Conservation (phyloP, 2,113 vertebrate species). For the Microcebus tavaratra region DNA sequence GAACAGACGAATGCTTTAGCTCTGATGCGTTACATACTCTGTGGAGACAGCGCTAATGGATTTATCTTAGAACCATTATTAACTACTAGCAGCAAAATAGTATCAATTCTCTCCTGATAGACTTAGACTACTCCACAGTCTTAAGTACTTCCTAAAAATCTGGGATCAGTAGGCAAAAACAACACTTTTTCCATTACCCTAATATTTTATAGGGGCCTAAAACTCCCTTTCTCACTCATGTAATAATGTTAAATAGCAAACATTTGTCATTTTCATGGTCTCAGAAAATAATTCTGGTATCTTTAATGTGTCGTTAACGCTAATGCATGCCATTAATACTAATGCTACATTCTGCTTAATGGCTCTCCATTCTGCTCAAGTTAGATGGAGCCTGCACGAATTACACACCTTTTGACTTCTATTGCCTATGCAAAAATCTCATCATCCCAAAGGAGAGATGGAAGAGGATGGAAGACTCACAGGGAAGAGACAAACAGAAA, state of each 20-base stretch:
- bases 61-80: constrained; percentile 9
- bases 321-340: neutral
- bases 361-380: neutral
- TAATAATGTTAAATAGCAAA: neutral
- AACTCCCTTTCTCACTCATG: neutral
- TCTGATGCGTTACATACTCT: neutral
- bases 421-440: neutral
- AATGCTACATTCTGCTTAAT: neutral
- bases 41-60: neutral
- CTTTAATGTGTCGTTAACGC: neutral
- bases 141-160: neutral
- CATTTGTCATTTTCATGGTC: neutral
- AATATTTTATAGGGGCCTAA: neutral
- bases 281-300: neutral
- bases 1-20: neutral
- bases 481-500: neutral
- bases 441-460: neutral
- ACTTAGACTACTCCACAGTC: neutral
- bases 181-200: neutral
- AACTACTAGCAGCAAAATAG: neutral
- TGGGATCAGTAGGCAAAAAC: neutral
- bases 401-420: neutral
- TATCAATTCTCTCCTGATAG: neutral
- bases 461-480: neutral
- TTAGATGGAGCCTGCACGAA: neutral